Percentiles rank a stretch among this genome's conserved stretches.
Conservation (phyloP, 2,113 vertebrate species). For the Sturnira hondurensis region DNA sequence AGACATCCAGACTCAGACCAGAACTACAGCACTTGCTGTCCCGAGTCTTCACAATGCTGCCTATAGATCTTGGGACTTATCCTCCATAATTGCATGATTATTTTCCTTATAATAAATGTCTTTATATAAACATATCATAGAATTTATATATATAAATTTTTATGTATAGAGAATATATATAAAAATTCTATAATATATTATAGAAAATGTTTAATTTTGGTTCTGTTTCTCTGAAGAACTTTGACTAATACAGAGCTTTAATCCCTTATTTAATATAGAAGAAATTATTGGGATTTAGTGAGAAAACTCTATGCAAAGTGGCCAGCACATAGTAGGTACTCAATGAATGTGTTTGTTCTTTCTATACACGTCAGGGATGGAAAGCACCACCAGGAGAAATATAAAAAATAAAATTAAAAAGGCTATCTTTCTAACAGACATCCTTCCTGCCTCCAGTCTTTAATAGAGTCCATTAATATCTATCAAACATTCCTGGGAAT, state of each 20-base stretch:
- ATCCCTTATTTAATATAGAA: not conserved
- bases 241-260: not conserved
- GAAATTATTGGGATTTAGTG: not conserved
- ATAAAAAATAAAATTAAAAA: conserved; percentile 15
- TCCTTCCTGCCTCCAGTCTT: conserved; percentile 63
- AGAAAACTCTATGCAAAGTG: not conserved
- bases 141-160: not conserved
- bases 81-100: not conserved
- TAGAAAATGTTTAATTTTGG: not conserved
- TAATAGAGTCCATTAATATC: conserved; percentile 77
- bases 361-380: not conserved
- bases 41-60: not conserved
- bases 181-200: not conserved
- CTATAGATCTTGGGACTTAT: not conserved
- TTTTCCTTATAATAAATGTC: not conserved
- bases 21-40: not conserved
- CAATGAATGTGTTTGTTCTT: not conserved
- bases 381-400: conserved; percentile 37
- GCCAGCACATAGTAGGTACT: conserved; percentile 35
- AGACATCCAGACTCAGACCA: not conserved
- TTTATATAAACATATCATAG: not conserved
- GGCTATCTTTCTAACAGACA: conserved; percentile 59
- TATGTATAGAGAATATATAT: too few species aligned
- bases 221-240: not conserved
- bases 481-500: conserved; percentile 71